phyloP scores from a whole-genome alignment of 2,113 vertebrate genomes.

The Miniopterus natalensis region DNA sequence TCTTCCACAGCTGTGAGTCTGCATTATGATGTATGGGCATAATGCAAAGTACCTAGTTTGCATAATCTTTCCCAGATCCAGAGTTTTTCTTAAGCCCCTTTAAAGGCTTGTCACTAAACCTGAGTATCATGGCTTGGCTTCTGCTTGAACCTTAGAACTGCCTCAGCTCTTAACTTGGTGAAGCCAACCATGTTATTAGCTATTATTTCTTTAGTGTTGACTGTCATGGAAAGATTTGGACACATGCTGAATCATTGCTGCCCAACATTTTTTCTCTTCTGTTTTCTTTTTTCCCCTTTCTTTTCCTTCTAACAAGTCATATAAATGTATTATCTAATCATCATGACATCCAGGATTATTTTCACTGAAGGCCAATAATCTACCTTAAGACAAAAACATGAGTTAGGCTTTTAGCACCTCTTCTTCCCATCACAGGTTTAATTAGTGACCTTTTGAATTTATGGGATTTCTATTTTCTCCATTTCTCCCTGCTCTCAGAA shows the following conservation, averaged over 20 bases:
- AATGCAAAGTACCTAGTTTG: conserved; percentile 69
- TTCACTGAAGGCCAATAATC: neutral
- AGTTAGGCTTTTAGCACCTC: neutral
- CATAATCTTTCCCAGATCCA: conserved; percentile 67
- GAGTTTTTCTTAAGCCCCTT: conserved; percentile 58
- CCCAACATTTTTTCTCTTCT: neutral
- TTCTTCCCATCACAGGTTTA: neutral
- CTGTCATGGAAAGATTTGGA: conserved; percentile 25
- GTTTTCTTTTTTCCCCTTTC: neutral
- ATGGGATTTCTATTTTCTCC: neutral
- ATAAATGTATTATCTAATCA: neutral
- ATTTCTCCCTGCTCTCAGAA: neutral
- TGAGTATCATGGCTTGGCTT: conserved; percentile 54
- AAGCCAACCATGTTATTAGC: conserved; percentile 32
- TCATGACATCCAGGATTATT: neutral
- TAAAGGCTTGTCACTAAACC: conserved; percentile 63
- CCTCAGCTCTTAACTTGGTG: conserved; percentile 48
- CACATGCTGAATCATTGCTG: neutral
- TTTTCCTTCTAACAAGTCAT: neutral
- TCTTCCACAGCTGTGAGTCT: conserved; percentile 67
- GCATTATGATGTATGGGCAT: conserved; percentile 59
- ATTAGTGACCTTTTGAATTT: conserved; percentile 7
- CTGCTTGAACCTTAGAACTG: conserved; percentile 57
- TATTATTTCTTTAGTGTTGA: conserved; percentile 37
- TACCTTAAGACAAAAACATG: conserved; percentile 3